Evolutionary conservation across 2,888 invertebrate genomes (phyloP), one percentile per base, ranked within the genome.

Genomic region (Pheosia gnoma): DNA sequence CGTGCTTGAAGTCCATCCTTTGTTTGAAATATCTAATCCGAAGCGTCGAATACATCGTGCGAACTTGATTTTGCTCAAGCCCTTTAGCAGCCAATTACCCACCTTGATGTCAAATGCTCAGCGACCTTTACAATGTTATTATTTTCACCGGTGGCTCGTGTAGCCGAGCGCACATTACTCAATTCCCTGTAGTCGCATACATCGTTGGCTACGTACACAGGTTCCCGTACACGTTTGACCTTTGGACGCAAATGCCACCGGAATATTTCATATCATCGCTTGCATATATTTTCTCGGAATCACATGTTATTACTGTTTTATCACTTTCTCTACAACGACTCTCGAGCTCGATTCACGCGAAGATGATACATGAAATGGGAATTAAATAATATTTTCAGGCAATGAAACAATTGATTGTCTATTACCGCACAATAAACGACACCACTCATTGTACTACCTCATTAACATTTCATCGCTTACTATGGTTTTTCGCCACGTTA

Each of bases 221-320:
- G 60, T 57, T 66, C 74, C 61, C 65, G 70, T 77, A 72, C 65
- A 69, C 71, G 59, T 66, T 62, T 81, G 77, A 79, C 81, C 81
- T 83, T 79, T 81, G 60, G 57, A 63, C 64, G 66, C 63, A 76
- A 81, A 81, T 79, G 77, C 59, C 76, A 78, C 61, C 63, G 62
- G 66, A 61, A 68, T 75, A 70, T 68, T 75, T 63, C 58, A 77
- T 70, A 68, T 68, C 70, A 60, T 57, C 64, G 63, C 60, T 67
- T 57, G 58, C 59, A 62, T 57, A 62, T 56, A 63, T 71, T 65
- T 25, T 25, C 70, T 59, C 53, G 61, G 58, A 62, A 70, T 63
- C 61, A 57, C 53, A 57, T 41, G 11, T 25, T 6, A 5, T 49
- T 54, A 41, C 11, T 49, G 57, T 39, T 25, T 51, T 25, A 51